Percentiles rank a stretch among this genome's conserved stretches.
Evolutionary conservation across 2,113 vertebrate species (phyloP).

Genomic region (human (Homo sapiens)): GRCh38 chr14:24857501-24858000

Average conservation of each 20-base stretch:
- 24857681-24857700: neutral
- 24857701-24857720: neutral
- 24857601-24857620: neutral
- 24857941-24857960: neutral
- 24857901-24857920: neutral
- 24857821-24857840: neutral
- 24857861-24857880: neutral
- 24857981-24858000: neutral
- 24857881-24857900: neutral
- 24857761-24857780: neutral
- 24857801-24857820: no score
- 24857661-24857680: neutral
- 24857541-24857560: conserved; percentile 25
- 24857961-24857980: neutral
- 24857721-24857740: neutral
- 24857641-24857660: neutral
- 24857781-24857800: neutral
- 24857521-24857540: neutral
- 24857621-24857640: neutral
- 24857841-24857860: neutral
- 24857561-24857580: neutral
- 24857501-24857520: neutral
- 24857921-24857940: neutral
- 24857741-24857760: neutral
- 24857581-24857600: neutral